Conservation (phyloP, 2,888 invertebrate genomes). For the Heteromurus nitidus region DNA sequence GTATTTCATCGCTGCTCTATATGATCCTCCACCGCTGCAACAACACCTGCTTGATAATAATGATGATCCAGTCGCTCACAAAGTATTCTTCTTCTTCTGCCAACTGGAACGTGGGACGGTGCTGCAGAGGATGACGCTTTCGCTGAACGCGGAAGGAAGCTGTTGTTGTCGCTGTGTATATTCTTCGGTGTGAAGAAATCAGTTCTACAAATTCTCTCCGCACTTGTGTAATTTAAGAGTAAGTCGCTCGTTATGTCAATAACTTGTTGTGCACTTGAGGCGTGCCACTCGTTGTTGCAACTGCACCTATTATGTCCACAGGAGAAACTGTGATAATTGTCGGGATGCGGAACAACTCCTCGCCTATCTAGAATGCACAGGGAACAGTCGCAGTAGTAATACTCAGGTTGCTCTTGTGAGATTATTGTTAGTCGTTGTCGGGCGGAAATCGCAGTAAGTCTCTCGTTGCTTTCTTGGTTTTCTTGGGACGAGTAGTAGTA, state of each 20-base stretch:
- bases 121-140: slow-evolving; percentile 12
- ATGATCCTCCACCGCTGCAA: slow-evolving; percentile 1
- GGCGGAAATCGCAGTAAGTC: slow-evolving; percentile 36
- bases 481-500: slow-evolving; percentile 48
- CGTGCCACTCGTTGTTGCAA: too few species aligned
- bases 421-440: slow-evolving; percentile 33
- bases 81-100: neutral
- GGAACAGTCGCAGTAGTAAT: neutral
- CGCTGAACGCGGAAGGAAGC: too few species aligned
- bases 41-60: slow-evolving; percentile 12
- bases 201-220: neutral
- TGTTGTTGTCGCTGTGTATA: too few species aligned
- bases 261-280: too few species aligned
- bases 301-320: too few species aligned
- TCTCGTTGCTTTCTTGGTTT: slow-evolving; percentile 43
- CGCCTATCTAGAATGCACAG: slow-evolving; percentile 5
- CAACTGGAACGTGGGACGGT: neutral
- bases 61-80: neutral
- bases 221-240: too few species aligned
- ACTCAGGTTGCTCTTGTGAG: slow-evolving; percentile 5
- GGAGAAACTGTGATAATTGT: neutral
- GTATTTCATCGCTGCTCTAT: slow-evolving; percentile 72
- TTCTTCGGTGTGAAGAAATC: too few species aligned
- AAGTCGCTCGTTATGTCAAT: slow-evolving; percentile 18
- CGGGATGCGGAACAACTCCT: too few species aligned